phyloP scores from a whole-genome alignment of 2,113 vertebrate species.

The Otis tarda region DNA sequence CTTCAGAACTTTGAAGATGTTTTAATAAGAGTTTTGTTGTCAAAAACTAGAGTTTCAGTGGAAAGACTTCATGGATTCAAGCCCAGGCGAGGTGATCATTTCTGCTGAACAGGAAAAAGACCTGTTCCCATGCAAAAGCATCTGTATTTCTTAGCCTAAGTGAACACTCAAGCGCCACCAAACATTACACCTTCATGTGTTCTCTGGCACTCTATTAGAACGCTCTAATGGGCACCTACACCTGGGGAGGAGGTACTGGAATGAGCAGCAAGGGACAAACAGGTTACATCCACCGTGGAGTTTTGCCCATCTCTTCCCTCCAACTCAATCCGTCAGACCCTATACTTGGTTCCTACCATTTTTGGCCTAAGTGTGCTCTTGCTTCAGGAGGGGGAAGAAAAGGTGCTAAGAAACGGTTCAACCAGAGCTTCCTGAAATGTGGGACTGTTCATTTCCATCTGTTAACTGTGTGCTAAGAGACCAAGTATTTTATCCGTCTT shows the following conservation, averaged over 20 bases:
- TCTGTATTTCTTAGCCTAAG: background rate
- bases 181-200: rapidly evolving
- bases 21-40: background rate
- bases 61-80: background rate
- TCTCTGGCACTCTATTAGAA: background rate
- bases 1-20: background rate
- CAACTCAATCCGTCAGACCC: background rate
- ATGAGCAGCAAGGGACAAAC: background rate
- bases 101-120: background rate
- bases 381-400: background rate
- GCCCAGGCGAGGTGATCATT: background rate
- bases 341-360: background rate
- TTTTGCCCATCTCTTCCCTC: background rate
- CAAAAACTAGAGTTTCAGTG: background rate
- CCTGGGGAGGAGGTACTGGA: background rate
- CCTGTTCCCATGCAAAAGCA: background rate
- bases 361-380: background rate
- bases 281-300: background rate
- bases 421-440: slow-evolving; percentile 16
- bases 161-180: rapidly evolving
- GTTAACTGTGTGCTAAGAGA: slow-evolving; percentile 25
- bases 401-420: slow-evolving; percentile 7
- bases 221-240: background rate
- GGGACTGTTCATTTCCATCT: background rate
- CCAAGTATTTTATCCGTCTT: background rate